Evolutionary conservation across 2,797 vertebrate species (phyloP), one percentile per base, ranked within the genome.

Genomic region (Xenops minutus): DNA sequence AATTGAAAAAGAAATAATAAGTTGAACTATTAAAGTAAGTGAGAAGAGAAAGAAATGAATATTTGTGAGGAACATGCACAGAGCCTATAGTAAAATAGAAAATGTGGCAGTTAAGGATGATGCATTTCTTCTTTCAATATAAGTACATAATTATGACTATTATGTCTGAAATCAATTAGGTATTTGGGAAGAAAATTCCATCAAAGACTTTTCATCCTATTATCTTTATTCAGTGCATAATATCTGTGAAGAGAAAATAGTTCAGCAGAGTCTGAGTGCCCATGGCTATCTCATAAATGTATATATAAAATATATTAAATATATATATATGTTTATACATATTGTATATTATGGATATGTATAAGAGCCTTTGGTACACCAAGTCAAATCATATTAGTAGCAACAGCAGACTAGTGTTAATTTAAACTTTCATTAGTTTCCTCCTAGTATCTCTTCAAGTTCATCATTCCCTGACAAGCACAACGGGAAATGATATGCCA

Each of bases 1-100:
- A 95, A 69, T 84, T 96, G 92, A 92, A 95, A 95, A 88, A 72
- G 69, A 93, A 96, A 77, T 92, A 95, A 91, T 80, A 88, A 97
- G 61, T 59, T 89, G 17, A 93, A 43, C 54, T 75, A 92, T 85
- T 88, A 92, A 94, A 89, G 68, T 48, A 74, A 92, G 66, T 46
- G 79, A 94, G 87, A 96, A 34, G 14, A n/a, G 32, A 88, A 83
- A 89, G 41, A 86, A 93, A 72, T 62, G 12, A n/a, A 14, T 74
- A 39, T 68, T 86, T 94, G 27, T 92, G 29, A 68, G 72, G 19
- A 82, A 32, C 6, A 49, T 49, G 13, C 6, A 52, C 6, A 51
- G 54, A 64, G 17, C 30, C 66, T 23, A 20, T 17, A 78, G 39
- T 56, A 49, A 66, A 49, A 83, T 17, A 54, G 24, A 49, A 59